Evolutionary conservation across 2,113 vertebrate genomes (phyloP), one percentile per base, ranked within the genome.

Genomic region (Hypomesus transpacificus): DNA sequence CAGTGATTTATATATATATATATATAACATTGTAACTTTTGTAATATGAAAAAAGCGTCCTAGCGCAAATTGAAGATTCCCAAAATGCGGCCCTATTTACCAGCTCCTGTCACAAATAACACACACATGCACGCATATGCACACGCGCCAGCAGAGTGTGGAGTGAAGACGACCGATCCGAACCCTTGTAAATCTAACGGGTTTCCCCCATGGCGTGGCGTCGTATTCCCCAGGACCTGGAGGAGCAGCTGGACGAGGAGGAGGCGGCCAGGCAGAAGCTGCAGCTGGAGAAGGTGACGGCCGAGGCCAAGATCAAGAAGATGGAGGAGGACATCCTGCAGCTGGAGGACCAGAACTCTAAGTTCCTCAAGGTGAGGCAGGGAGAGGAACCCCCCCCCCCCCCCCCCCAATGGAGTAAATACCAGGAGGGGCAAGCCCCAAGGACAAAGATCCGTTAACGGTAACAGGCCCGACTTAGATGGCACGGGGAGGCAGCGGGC

Each of bases 231-330:
- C 72, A 98, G 97, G 97, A 99, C 80, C 90, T 99, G 53, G 97
- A 99, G 80, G 97, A 99, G 16, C 97, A 99, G 78, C 90, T 99
- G 0, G 97, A 99, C 58, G 97, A 98, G 84, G 97, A 99, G 73
- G 97, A 99, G 71, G 96, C 95, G 39, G 97, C 96, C 8, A 90
- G 97, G 22, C 97, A 99, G 88, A 99, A 99, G 80, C 87, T 99
- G 14, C 97, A 99, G 87, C 89, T 99, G 71, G 97, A 99, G 66
- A 99, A 99, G 83, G 97, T 99, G 71, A 98, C 97, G 0, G 95
- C 97, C 1, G 97, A 99, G 80, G 94, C 97, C 0, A 99, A 98
- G 84, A 97, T 98, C 76, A 99, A 99, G 85, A 99, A 99, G 88
- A 96, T 98, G 94, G 97, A 99, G 69, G 97, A 99, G 83, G 97